Conservation (phyloP, 1,140 invertebrate species). For the Microvelia longipes region DNA sequence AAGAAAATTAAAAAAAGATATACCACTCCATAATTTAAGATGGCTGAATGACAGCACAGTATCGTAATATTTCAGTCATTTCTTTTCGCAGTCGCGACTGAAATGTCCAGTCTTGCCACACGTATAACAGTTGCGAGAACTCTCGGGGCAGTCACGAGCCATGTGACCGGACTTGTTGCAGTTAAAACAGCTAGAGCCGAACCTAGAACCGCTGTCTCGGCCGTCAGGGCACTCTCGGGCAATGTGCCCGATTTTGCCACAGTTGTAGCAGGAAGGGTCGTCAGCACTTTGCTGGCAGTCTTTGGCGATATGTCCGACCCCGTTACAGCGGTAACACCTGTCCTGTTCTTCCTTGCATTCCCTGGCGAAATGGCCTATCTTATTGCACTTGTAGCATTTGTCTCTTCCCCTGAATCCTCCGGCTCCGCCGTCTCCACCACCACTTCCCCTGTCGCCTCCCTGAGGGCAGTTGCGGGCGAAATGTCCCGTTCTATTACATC, state of each 20-base stretch:
- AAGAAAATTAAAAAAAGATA: not conserved
- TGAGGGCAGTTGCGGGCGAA: slow-evolving; percentile 72
- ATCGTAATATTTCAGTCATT: slow-evolving; percentile 8
- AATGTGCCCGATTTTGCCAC: slow-evolving; percentile 75
- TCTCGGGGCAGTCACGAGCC: slow-evolving; percentile 70
- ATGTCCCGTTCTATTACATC: slow-evolving; percentile 73
- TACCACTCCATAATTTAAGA: not conserved
- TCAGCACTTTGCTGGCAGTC: slow-evolving; percentile 70
- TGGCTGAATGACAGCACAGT: not conserved
- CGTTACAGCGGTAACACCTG: slow-evolving; percentile 69
- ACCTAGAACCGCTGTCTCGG: slow-evolving; percentile 33
- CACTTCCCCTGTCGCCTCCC: slow-evolving; percentile 29
- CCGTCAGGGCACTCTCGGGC: slow-evolving; percentile 75
- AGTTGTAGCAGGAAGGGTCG: slow-evolving; percentile 71
- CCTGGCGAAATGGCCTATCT: slow-evolving; percentile 79
- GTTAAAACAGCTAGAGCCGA: slow-evolving; percentile 60
- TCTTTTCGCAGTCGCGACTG: slow-evolving; percentile 70
- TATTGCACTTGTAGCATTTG: slow-evolving; percentile 91
- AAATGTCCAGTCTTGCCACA: slow-evolving; percentile 80
- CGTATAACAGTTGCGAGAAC: slow-evolving; percentile 67
- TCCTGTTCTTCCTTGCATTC: slow-evolving; percentile 73
- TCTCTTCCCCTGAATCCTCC: slow-evolving; percentile 42
- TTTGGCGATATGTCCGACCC: slow-evolving; percentile 75
- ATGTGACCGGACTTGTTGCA: slow-evolving; percentile 80
- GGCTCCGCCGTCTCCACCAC: slow-evolving; percentile 33